These are phyloP conservation scores for Rhamphomyia laevipes DNA, from an alignment of 2,888 invertebrate genomes.

Conservation along the genomic window DNA sequence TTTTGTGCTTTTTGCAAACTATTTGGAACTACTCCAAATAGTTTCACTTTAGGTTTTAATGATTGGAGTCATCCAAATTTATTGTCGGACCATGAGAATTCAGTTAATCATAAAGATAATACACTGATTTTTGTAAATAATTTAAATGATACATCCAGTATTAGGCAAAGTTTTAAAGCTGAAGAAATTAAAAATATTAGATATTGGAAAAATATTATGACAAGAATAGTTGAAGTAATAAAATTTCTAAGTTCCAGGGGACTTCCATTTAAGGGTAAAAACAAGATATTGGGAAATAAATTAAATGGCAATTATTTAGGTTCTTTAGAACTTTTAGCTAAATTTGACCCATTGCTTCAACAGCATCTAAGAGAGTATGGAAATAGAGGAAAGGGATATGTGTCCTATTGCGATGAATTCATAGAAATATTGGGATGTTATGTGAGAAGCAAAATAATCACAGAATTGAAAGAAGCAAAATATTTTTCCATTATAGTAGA, in stretches of 20 bases:
- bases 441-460: neutral
- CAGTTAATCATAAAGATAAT: neutral
- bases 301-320: conserved; percentile 1
- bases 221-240: neutral
- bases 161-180: neutral
- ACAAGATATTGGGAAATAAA: neutral
- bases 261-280: neutral
- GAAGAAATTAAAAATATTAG: neutral
- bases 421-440: neutral
- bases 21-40: neutral
- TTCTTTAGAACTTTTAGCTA: neutral
- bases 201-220: conserved; percentile 3
- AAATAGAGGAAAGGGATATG: conserved; percentile 1
- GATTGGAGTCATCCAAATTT: conserved; percentile 2
- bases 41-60: conserved; percentile 1
- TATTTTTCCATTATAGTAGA: neutral
- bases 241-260: neutral
- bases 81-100: neutral
- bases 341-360: conserved; percentile 2
- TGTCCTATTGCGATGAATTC: neutral
- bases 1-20: neutral
- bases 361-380: neutral
- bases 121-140: neutral
- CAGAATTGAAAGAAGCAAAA: neutral
- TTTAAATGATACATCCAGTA: neutral